phyloP scores from a whole-genome alignment of 2,113 vertebrate genomes.

The Eublepharis macularius region DNA sequence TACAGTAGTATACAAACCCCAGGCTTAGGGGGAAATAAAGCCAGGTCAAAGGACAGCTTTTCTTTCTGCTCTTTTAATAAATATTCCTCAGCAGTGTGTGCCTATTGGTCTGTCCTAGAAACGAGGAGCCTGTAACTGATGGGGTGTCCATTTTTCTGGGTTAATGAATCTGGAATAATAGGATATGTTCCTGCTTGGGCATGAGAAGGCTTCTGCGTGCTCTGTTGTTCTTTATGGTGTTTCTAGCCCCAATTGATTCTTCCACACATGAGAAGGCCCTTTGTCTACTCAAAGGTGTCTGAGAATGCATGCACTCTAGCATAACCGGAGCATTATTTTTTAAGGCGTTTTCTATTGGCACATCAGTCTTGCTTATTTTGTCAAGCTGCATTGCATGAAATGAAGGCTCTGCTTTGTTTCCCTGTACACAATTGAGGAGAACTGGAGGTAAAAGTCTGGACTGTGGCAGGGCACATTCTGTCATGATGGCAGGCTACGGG shows the following conservation, averaged over 20 bases:
- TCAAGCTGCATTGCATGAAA: neutral
- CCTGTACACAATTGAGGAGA: neutral
- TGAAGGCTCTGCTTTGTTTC: neutral
- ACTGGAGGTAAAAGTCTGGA: neutral
- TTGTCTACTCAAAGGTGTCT: neutral
- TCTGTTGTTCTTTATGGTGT: neutral
- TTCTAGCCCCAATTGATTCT: conserved; percentile 1
- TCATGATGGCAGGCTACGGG: neutral
- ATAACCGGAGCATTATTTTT: conserved; percentile 8
- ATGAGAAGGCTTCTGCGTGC: neutral
- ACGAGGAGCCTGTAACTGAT: neutral
- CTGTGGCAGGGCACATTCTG: neutral
- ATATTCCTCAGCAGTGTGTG: neutral
- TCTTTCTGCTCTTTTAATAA: neutral
- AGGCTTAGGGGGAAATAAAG: neutral
- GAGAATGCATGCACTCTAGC: neutral
- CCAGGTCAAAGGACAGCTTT: neutral
- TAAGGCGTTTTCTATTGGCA: neutral
- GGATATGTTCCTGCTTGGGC: neutral
- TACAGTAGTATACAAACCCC: neutral
- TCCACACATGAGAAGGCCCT: neutral
- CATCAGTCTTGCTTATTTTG: neutral
- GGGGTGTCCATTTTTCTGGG: neutral
- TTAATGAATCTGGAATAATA: neutral
- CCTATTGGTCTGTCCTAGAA: neutral